Base-by-base conservation (phyloP, 92 coral and sea anemone genomes). In the Palythoa grandis region DNA sequence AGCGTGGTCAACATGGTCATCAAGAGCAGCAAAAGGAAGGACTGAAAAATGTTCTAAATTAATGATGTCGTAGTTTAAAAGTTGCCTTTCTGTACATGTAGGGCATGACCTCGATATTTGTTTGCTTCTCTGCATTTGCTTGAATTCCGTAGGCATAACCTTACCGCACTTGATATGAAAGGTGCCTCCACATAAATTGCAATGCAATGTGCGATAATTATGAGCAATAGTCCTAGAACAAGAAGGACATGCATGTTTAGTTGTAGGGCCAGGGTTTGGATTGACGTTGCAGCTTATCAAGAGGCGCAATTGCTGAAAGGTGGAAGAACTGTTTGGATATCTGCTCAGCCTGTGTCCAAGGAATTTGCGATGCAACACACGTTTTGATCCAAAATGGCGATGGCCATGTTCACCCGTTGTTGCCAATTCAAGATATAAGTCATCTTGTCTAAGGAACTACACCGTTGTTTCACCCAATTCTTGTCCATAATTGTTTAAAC, bases 381-480 rank as follows among this genome's bases (percentile, higher is more conserved):
- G n/a, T n/a, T n/a, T n/a, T n/a, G n/a, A n/a, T 9, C 71, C 69
- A 58, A 79, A 10, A 54, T 79, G 85, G 69, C 84, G 85, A 37
- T 52, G 50, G 76, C 53, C 52, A 39, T 72, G 76, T 72, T 40
- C 52, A 39, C 76, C 20, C 20, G 16, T 14, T 47, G 7, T 1
- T 37, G 50, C 52, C n/a, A n/a, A n/a, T n/a, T n/a, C n/a, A n/a
- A n/a, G n/a, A n/a, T n/a, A n/a, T n/a, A n/a, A n/a, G n/a, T n/a
- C n/a, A n/a, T n/a, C n/a, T n/a, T n/a, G n/a, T n/a, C n/a, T n/a
- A n/a, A n/a, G n/a, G n/a, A n/a, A n/a, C n/a, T n/a, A n/a, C n/a
- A n/a, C n/a, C n/a, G n/a, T n/a, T n/a, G n/a, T n/a, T n/a, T n/a
- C n/a, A n/a, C n/a, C n/a, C n/a, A n/a, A n/a, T n/a, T n/a, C n/a